Evolutionary conservation across 2,797 vertebrate genomes (phyloP).

Genomic region (Odontamblyopus rebecca): DNA sequence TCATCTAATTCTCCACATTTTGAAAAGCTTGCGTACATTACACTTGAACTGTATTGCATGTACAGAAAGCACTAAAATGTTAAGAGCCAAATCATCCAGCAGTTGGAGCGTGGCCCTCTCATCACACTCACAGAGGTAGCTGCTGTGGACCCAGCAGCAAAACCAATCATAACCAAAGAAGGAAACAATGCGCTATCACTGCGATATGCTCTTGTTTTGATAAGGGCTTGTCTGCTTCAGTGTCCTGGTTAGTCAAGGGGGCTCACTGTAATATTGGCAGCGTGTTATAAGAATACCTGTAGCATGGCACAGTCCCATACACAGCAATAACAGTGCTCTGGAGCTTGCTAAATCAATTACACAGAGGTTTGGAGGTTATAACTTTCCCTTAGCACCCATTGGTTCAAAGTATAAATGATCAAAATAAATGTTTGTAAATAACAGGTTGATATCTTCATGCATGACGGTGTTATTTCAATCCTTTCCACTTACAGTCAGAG

Average conservation of each 20-base stretch:
- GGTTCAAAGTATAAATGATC: constrained; percentile 28
- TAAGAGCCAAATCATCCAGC: constrained; percentile 37
- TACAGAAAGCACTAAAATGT: constrained; percentile 38
- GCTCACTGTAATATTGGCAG: constrained; percentile 61
- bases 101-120: constrained; percentile 29
- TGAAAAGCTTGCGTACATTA: constrained; percentile 3
- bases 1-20: constrained; percentile 4
- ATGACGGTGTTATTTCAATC: constrained; percentile 20
- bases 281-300: constrained; percentile 67
- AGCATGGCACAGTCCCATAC: constrained; percentile 64
- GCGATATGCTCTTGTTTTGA: constrained; percentile 58
- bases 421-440: constrained; percentile 36
- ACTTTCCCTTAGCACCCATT: constrained; percentile 49
- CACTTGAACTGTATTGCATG: background rate
- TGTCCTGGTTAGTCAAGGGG: constrained; percentile 47
- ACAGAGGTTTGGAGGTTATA: constrained; percentile 60
- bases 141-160: constrained; percentile 44
- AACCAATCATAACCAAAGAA: constrained; percentile 56
- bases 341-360: constrained; percentile 78
- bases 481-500: constrained; percentile 22
- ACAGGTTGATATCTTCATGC: constrained; percentile 24
- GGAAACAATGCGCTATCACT: constrained; percentile 50
- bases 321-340: constrained; percentile 65
- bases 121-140: constrained; percentile 30
- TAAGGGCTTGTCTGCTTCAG: constrained; percentile 42